A percentile compares a stretch with the other conserved stretches of the same genome.
Conservation (phyloP, 53 echinoderm and acorn worm species). For the Mesocentrotus franciscanus region DNA sequence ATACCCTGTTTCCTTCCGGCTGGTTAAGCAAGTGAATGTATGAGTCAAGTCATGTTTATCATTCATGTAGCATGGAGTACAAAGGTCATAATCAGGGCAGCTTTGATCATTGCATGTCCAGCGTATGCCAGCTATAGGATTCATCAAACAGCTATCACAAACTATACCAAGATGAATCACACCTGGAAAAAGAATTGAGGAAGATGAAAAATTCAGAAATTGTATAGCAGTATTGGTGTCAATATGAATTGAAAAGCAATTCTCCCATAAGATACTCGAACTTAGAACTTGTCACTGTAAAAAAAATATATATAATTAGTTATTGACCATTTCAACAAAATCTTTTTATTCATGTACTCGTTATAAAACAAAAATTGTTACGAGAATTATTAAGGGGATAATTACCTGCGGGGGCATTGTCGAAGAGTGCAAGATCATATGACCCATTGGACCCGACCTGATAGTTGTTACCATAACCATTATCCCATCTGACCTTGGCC, state of each 20-base stretch:
- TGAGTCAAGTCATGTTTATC: slow-evolving; percentile 83
- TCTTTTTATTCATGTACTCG: too few species aligned
- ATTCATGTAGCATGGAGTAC: slow-evolving; percentile 83
- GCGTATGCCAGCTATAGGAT: slow-evolving; percentile 74
- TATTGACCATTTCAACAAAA: background rate
- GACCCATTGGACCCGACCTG: slow-evolving; percentile 73
- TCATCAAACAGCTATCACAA: slow-evolving; percentile 75
- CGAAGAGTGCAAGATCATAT: slow-evolving; percentile 77
- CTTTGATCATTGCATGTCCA: slow-evolving; percentile 78
- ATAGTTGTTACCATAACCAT: slow-evolving; percentile 84
- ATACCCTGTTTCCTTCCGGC: slow-evolving; percentile 78
- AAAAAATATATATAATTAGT: too few species aligned
- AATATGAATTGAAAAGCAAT: too few species aligned
- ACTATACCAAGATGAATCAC: slow-evolving; percentile 72
- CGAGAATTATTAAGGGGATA: background rate
- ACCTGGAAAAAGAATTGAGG: slow-evolving; percentile 58
- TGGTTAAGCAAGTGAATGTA: slow-evolving; percentile 71
- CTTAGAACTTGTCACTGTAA: too few species aligned
- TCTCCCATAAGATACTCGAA: too few species aligned
- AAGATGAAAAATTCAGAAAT: slow-evolving; percentile 6
- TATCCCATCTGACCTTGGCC: too few species aligned
- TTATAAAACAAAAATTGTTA: slow-evolving; percentile 12
- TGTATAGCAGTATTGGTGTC: background rate
- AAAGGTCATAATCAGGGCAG: slow-evolving; percentile 86
- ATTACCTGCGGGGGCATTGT: slow-evolving; percentile 83